These are phyloP conservation scores for Parasteatoda tepidariorum DNA, from an alignment of 1,140 invertebrate species.

Conservation along the genomic window DNA sequence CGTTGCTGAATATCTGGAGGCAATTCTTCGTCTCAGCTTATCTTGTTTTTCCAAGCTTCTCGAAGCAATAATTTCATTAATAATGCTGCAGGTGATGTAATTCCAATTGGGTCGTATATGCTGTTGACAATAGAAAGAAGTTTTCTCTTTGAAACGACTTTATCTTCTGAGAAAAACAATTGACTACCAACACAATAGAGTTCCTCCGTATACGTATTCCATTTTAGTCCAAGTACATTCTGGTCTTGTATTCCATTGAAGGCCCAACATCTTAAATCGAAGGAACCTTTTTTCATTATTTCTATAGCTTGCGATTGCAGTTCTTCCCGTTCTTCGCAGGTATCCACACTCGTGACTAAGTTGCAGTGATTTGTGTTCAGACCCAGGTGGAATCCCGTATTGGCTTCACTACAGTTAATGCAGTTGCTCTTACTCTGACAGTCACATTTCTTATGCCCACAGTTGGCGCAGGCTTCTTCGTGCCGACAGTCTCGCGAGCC, in stretches of 20 bases:
- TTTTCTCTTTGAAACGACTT: background rate
- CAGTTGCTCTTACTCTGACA: too few relatives aligned
- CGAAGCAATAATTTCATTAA: background rate
- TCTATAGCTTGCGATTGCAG: background rate
- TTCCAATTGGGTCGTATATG: constrained; percentile 18
- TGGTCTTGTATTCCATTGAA: background rate
- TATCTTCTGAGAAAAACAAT: background rate
- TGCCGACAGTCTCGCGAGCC: too few relatives aligned
- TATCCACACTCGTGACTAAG: background rate
- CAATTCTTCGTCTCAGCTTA: constrained; percentile 5
- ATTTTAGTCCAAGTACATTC: constrained; percentile 7
- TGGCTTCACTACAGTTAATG: too few relatives aligned
- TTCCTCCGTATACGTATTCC: constrained; percentile 1
- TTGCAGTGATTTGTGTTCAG: too few relatives aligned
- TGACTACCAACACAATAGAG: background rate
- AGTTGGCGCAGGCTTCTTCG: too few relatives aligned
- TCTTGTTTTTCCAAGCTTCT: background rate
- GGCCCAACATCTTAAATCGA: background rate
- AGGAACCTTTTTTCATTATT: background rate
- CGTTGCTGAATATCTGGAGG: background rate
- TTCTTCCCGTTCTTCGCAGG: background rate
- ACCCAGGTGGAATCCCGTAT: too few relatives aligned
- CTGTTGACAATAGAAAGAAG: background rate
- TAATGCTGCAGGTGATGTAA: constrained; percentile 9
- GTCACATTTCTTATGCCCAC: too few relatives aligned